These are phyloP conservation scores for Podarcis siculus DNA, from an alignment of 2,797 vertebrate genomes.

Conservation along the genomic window DNA sequence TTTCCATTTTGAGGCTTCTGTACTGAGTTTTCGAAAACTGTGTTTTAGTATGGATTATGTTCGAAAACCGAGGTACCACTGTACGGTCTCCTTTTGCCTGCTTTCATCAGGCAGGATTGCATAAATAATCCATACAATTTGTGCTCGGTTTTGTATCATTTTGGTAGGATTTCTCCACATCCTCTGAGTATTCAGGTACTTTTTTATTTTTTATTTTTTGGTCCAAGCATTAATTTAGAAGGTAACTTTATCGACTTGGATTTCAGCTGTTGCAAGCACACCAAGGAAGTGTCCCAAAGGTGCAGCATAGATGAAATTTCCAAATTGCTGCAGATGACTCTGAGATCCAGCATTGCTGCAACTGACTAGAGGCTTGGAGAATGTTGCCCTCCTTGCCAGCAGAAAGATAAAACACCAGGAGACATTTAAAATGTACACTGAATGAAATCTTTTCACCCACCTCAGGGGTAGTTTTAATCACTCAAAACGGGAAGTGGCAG, in stretches of 20 bases:
- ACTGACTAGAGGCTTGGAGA: background rate
- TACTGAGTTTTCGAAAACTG: no score
- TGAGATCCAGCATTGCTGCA: background rate
- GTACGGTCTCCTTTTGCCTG: no score
- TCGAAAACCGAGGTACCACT: no score
- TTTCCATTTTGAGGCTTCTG: no score
- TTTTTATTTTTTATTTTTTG: background rate
- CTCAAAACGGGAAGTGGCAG: constrained; percentile 65
- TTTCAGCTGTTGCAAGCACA: background rate
- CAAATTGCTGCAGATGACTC: constrained; percentile 18
- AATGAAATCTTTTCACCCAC: constrained; percentile 29
- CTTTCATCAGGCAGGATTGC: background rate
- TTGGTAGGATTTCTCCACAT: background rate
- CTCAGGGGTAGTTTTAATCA: constrained; percentile 65
- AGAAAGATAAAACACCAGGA: constrained; percentile 36
- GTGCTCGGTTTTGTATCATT: background rate
- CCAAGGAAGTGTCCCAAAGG: background rate
- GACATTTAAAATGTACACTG: constrained; percentile 33
- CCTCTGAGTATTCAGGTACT: no score
- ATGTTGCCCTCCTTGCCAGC: background rate
- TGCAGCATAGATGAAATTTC: background rate
- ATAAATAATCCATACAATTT: background rate
- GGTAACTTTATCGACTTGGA: background rate
- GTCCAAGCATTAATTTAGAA: background rate
- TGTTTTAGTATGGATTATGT: no score